These are phyloP conservation scores for Caenorhabditis wallacei DNA, from an alignment of 2,888 invertebrate genomes.

Conservation along the genomic window DNA sequence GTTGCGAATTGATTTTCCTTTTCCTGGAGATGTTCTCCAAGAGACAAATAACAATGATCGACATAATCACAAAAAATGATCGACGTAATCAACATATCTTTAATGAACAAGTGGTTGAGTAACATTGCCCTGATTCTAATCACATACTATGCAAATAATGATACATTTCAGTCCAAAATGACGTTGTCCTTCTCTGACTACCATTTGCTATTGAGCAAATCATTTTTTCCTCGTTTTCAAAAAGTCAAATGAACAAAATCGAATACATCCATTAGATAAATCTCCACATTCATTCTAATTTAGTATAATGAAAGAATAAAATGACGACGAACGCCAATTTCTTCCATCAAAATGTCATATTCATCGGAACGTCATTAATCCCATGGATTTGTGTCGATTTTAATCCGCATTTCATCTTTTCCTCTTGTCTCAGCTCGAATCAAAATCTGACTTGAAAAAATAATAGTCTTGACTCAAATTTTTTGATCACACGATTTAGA, in stretches of 20 bases:
- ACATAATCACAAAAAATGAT: too few relatives aligned
- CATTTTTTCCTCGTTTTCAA: too few relatives aligned
- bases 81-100: constrained; percentile 28
- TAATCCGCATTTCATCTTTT: constrained; percentile 20
- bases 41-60: too few relatives aligned
- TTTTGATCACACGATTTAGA: background rate
- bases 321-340: constrained; percentile 13
- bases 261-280: background rate
- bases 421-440: constrained; percentile 17
- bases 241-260: too few relatives aligned
- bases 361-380: constrained; percentile 29
- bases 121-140: constrained; percentile 41
- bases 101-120: constrained; percentile 12
- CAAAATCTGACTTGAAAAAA: constrained; percentile 5
- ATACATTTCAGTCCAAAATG: constrained; percentile 36
- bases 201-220: background rate
- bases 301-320: background rate
- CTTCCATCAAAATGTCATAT: constrained; percentile 5
- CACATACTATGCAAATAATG: constrained; percentile 50
- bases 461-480: background rate
- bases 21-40: too few relatives aligned
- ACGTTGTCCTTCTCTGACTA: constrained; percentile 28
- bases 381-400: constrained; percentile 15
- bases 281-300: background rate
- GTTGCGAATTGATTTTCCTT: too few relatives aligned